Conservation (phyloP, 2,888 invertebrate species). For the Amphipyra berbera region DNA sequence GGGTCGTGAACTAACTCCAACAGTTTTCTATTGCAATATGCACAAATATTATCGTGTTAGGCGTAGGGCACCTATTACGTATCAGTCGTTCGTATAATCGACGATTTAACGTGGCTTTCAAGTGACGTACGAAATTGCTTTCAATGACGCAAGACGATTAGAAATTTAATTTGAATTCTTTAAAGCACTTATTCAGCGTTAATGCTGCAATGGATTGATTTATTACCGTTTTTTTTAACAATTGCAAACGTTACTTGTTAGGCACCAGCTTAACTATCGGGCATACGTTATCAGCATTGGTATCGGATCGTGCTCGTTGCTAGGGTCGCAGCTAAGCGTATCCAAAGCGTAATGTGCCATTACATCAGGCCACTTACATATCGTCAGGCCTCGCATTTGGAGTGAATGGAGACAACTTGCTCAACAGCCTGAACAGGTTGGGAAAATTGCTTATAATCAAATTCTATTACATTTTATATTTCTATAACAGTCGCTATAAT, state of each 20-base stretch:
- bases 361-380: constrained; percentile 80
- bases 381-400: constrained; percentile 82
- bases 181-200: neutral
- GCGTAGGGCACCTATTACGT: constrained; percentile 68
- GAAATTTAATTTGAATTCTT: neutral
- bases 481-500: constrained; percentile 31
- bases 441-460: constrained; percentile 69
- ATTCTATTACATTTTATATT: constrained; percentile 39
- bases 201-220: neutral
- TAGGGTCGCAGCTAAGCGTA: constrained; percentile 81
- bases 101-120: constrained; percentile 53
- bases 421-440: constrained; percentile 83
- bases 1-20: constrained; percentile 76
- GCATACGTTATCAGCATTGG: constrained; percentile 70
- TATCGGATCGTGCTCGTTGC: constrained; percentile 74
- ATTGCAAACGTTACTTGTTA: constrained; percentile 62
- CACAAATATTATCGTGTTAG: constrained; percentile 70
- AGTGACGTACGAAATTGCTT: constrained; percentile 54
- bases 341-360: constrained; percentile 71
- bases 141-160: neutral
- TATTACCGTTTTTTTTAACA: constrained; percentile 15
- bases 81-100: constrained; percentile 59
- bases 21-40: constrained; percentile 72
- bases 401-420: constrained; percentile 86
- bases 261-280: constrained; percentile 58